A percentile compares a stretch with the other conserved stretches of the same genome.
Evolutionary conservation across 92 coral and sea anemone genomes (phyloP).

Genomic region (Scolanthus callimorphus): DNA sequence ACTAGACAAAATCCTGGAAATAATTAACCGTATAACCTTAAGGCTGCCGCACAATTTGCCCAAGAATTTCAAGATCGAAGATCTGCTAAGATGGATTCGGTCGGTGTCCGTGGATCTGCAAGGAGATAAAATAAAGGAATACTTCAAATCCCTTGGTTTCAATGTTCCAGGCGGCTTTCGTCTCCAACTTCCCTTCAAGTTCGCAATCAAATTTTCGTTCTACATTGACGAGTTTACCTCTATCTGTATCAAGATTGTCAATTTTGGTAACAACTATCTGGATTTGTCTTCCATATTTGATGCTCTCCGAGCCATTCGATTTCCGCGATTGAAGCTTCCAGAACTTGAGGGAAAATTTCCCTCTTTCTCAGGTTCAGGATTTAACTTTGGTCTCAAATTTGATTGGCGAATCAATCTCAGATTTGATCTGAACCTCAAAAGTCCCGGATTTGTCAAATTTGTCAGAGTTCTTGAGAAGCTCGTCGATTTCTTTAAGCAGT

Average conservation of each 20-base stretch:
- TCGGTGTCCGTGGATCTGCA: conserved; percentile 65
- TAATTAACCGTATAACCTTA: conserved; percentile 56
- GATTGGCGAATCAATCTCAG: conserved; percentile 73
- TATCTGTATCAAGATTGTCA: conserved; percentile 44
- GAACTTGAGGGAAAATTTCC: conserved; percentile 45
- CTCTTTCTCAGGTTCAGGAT: conserved; percentile 16
- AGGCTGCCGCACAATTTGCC: conserved; percentile 84
- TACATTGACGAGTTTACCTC: conserved; percentile 67
- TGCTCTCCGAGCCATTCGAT: conserved; percentile 38
- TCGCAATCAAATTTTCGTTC: conserved; percentile 65
- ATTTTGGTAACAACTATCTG: conserved; percentile 69
- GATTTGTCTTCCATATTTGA: conserved; percentile 72
- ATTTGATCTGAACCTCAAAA: conserved; percentile 60
- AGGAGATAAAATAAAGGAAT: conserved; percentile 69
- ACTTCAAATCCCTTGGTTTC: conserved; percentile 67
- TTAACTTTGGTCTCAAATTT: conserved; percentile 75
- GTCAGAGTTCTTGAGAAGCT: conserved; percentile 40
- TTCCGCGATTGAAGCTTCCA: conserved; percentile 62
- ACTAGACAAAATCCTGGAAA: conserved; percentile 63
- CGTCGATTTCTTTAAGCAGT: conserved; percentile 50
- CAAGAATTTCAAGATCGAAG: conserved; percentile 53
- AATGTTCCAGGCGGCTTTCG: conserved; percentile 68
- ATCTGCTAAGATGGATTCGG: conserved; percentile 58
- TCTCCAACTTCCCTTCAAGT: conserved; percentile 73
- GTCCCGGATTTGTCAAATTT: conserved; percentile 49